Evolutionary conservation across 2,113 vertebrate genomes (phyloP).

Genomic region (Rhadina sibilatrix): DNA sequence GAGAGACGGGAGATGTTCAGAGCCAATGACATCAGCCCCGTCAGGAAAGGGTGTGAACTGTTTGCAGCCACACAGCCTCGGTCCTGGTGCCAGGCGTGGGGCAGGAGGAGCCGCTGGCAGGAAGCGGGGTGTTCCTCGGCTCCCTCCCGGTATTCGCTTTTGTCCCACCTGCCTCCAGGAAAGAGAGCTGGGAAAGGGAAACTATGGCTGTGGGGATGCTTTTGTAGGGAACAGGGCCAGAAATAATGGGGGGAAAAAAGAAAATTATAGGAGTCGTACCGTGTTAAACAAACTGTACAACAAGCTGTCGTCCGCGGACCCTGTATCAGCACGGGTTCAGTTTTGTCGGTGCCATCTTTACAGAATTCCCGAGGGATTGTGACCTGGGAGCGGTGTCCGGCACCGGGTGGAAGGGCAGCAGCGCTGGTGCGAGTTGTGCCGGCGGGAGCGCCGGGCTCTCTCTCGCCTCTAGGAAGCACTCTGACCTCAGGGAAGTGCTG

Average conservation of each 20-base stretch:
- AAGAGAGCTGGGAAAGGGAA: rapidly evolving
- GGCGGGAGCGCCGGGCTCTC: not conserved
- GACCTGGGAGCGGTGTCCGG: rapidly evolving
- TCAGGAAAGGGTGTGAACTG: rapidly evolving
- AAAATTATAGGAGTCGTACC: not conserved
- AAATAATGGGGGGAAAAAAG: not conserved
- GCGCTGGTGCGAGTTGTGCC: not conserved
- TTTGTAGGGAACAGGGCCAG: not conserved
- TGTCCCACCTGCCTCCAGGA: not conserved
- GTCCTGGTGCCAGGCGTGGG: rapidly evolving
- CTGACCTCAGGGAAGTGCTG: not conserved
- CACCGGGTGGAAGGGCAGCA: not conserved
- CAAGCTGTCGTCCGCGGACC: not conserved
- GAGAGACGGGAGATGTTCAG: not conserved
- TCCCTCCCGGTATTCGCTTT: rapidly evolving
- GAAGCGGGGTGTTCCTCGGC: not conserved
- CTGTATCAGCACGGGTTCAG: rapidly evolving
- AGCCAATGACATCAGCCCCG: not conserved
- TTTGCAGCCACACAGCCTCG: rapidly evolving
- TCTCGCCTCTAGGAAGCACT: slow-evolving; percentile 12
- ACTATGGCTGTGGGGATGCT: not conserved
- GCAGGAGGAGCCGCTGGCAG: not conserved
- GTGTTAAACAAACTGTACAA: not conserved
- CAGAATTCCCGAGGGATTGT: not conserved
- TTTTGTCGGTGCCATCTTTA: not conserved